These are phyloP conservation scores for Myodes glareolus DNA, from an alignment of 2,113 vertebrate genomes.

Conservation along the genomic window DNA sequence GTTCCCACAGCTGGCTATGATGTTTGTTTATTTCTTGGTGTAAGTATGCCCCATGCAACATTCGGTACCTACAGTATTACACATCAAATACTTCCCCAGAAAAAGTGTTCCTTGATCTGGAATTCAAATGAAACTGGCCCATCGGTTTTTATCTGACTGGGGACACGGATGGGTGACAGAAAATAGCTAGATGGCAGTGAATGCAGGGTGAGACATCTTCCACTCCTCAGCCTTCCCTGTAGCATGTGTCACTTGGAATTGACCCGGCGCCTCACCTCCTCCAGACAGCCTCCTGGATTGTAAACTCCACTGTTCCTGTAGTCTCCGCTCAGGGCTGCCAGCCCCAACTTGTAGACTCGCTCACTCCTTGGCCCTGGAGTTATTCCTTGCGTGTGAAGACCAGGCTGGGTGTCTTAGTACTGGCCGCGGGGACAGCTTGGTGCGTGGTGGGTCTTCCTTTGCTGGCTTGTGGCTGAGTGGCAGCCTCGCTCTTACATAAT, in stretches of 20 bases:
- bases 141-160: background rate
- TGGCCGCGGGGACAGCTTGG: background rate
- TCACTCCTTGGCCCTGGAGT: background rate
- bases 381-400: background rate
- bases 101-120: background rate
- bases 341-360: background rate
- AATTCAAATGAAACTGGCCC: background rate
- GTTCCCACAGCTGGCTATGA: background rate
- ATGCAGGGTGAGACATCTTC: rapidly evolving
- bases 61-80: background rate
- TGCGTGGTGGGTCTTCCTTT: background rate
- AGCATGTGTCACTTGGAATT: background rate
- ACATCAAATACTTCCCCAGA: background rate
- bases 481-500: slow-evolving; percentile 78
- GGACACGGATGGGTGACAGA: background rate
- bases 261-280: background rate
- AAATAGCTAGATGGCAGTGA: background rate
- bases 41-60: background rate
- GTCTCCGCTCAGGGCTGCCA: background rate
- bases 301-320: background rate
- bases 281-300: background rate
- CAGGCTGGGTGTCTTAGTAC: background rate
- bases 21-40: background rate
- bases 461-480: slow-evolving; percentile 71
- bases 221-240: background rate